Evolutionary conservation across 2,113 vertebrate genomes (phyloP).

Genomic region (Meriones unguiculatus): DNA sequence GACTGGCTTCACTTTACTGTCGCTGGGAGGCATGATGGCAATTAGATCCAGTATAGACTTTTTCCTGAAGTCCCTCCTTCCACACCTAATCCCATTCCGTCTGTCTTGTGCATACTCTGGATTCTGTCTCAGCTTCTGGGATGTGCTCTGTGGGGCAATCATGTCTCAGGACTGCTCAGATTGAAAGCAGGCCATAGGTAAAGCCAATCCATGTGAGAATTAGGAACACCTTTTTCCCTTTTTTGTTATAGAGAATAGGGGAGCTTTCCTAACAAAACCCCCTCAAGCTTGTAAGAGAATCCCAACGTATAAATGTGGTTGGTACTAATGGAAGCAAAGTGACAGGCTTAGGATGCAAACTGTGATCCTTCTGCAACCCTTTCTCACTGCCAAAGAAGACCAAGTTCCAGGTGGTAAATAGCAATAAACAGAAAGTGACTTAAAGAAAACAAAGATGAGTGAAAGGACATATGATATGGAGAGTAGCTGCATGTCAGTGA

Average conservation of each 20-base stretch:
- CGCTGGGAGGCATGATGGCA: not conserved
- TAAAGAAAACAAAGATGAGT: not conserved
- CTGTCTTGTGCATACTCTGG: not conserved
- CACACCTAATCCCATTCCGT: not conserved
- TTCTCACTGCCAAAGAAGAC: not conserved
- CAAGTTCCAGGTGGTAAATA: not conserved
- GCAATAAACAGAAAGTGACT: not conserved
- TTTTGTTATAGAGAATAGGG: not conserved
- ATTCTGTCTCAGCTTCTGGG: not conserved
- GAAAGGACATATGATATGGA: not conserved
- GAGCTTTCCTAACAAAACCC: not conserved
- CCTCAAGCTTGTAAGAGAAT: not conserved
- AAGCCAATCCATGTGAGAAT: not conserved
- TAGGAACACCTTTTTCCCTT: not conserved
- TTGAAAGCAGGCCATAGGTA: not conserved
- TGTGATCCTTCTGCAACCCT: not conserved
- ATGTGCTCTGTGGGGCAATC: not conserved
- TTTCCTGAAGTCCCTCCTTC: not conserved
- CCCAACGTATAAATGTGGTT: not conserved
- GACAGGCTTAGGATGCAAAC: not conserved
- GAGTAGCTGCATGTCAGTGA: constrained; percentile 44
- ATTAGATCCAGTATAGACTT: not conserved
- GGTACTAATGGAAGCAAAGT: not conserved
- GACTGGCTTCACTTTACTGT: not conserved
- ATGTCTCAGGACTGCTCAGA: not conserved